Conservation (phyloP, 1,140 invertebrate species). For the Cyclargus thomasi region DNA sequence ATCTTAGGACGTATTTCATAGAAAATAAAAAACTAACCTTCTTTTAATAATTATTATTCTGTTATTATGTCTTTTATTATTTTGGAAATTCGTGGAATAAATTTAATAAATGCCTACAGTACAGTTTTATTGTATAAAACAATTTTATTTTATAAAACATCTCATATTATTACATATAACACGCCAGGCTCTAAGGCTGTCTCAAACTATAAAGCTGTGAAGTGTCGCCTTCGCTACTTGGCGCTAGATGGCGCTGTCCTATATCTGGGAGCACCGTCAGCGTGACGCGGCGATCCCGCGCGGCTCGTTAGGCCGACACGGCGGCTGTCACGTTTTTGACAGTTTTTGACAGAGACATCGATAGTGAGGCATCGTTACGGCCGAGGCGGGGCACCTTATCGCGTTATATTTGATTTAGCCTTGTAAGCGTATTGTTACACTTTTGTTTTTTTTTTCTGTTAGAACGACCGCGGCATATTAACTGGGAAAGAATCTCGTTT, state of each 20-base stretch:
- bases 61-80: no score
- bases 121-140: no score
- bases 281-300: conserved; percentile 44
- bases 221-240: conserved; percentile 31
- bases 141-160: no score
- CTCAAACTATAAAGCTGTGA: no score
- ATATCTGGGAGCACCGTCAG: conserved; percentile 44
- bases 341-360: conserved; percentile 72
- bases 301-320: conserved; percentile 69
- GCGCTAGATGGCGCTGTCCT: conserved; percentile 53
- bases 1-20: no score
- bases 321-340: conserved; percentile 68
- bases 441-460: conserved; percentile 47
- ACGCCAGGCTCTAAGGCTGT: no score
- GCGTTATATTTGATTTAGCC: conserved; percentile 54
- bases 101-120: no score
- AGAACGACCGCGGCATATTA: conserved; percentile 22
- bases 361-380: conserved; percentile 62
- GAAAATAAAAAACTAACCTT: no score
- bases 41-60: no score
- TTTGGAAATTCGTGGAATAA: no score
- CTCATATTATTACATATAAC: no score
- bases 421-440: conserved; percentile 59
- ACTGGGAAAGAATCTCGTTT: conserved; percentile 8
- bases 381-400: conserved; percentile 56